Evolutionary conservation across 2,797 vertebrate genomes (phyloP).

Genomic region (Eutrigla gurnardus): DNA sequence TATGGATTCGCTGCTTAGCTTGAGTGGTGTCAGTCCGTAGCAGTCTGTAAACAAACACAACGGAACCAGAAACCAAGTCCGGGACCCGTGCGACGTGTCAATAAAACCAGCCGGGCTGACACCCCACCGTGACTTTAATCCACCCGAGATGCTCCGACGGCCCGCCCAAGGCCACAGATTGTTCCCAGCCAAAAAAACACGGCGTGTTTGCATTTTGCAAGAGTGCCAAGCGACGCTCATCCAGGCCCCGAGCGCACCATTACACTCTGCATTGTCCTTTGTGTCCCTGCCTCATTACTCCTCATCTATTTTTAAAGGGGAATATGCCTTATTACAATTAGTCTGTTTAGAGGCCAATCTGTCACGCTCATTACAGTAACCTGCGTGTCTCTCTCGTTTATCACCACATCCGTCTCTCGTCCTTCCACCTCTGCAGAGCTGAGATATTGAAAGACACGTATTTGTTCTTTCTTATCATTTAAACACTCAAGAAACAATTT

Average conservation of each 20-base stretch:
- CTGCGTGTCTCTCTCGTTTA: conserved; percentile 12
- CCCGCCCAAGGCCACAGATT: conserved; percentile 16
- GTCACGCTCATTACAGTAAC: conserved; percentile 66
- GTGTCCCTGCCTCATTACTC: conserved; percentile 73
- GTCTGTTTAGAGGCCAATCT: conserved; percentile 75
- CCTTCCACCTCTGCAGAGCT: conserved; percentile 15
- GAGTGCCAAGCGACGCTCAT: conserved; percentile 27
- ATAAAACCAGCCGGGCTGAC: conserved; percentile 16
- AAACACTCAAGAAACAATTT: conserved; percentile 46
- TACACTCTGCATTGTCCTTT: conserved; percentile 67
- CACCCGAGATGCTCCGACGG: conserved; percentile 13
- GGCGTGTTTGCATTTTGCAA: conserved; percentile 27
- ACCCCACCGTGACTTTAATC: conserved; percentile 34
- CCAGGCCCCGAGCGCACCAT: conserved; percentile 58
- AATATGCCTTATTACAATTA: conserved; percentile 77
- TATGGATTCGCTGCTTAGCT: not conserved
- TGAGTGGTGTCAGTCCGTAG: not conserved
- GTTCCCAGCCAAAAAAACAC: conserved; percentile 32
- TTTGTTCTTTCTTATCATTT: conserved; percentile 41
- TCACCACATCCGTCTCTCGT: not conserved
- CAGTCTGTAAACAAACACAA: too few relatives aligned
- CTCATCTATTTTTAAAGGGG: conserved; percentile 77
- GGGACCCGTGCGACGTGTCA: conserved; percentile 14
- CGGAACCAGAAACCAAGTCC: too few relatives aligned
- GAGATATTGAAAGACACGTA: conserved; percentile 25